Evolutionary conservation across 2,113 vertebrate genomes (phyloP), one percentile per base, ranked within the genome.

Genomic region (Apteryx owenii): DNA sequence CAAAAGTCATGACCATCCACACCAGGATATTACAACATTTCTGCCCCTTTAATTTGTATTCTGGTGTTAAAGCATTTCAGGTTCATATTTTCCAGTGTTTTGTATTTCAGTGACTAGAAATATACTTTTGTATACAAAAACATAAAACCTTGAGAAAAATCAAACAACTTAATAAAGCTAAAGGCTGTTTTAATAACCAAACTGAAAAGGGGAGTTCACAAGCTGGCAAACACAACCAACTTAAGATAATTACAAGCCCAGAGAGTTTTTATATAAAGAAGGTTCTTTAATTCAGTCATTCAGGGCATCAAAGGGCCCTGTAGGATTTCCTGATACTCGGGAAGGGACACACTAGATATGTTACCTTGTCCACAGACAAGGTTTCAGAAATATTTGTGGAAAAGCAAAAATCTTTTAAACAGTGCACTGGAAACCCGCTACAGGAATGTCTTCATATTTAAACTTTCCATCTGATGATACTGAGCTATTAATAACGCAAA

Each of bases 401-500:
- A 94, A 62, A 10, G 14, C 25, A 84, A 86, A 76, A 20, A 50
- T n/a, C 13, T 72, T 64, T 75, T 68, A 66, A 83, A 36, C 44
- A 42, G 33, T 81, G 61, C 51, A 69, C n/a, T 79, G 48, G 33
- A 2, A 33, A 72, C 22, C 81, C 79, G 8, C 78, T 68, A 38
- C 21, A 75, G 60, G 48, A 72, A 60, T 9, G 29, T 61, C 66
- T n/a, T 93, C 51, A 17, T 44, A 71, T 76, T 70, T 90, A 44
- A 77, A 76, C 85, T 71, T 76, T 58, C 66, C 50, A 82, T 44
- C n/a, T 64, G 20, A 80, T 76, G 89, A 56, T 85, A 66, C 31
- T 4, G 33, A 79, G 66, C 62, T 95, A 93, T 93, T 81, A 86
- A 94, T 78, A 93, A 95, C 60, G 64, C 17, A 20, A 71, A 84